Percentiles rank a stretch among this genome's conserved stretches.
Conservation (phyloP, 1,140 invertebrate genomes). For the Lerema accius region DNA sequence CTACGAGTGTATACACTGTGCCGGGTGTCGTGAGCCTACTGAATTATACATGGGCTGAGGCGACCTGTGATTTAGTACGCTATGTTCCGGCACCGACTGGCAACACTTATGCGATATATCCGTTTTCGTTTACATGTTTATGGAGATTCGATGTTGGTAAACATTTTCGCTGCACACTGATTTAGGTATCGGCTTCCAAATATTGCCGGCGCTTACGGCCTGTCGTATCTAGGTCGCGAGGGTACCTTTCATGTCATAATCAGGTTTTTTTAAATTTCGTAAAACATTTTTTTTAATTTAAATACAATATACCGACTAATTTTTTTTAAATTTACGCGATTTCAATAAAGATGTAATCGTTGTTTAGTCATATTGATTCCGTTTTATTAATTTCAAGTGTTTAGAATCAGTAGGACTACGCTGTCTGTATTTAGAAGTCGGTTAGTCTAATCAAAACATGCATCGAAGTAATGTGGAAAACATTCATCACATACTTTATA, state of each 20-base stretch:
- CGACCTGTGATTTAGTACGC: slow-evolving; percentile 71
- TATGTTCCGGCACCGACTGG: slow-evolving; percentile 49
- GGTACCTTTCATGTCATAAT: background rate
- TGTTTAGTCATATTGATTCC: too few species aligned
- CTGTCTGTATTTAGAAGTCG: background rate
- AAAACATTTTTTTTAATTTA: too few species aligned
- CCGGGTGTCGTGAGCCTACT: slow-evolving; percentile 58
- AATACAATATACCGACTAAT: too few species aligned
- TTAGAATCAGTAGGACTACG: too few species aligned
- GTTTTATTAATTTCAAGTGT: too few species aligned
- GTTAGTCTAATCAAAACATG: too few species aligned
- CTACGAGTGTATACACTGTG: too few species aligned
- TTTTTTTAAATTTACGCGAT: too few species aligned
- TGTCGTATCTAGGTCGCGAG: slow-evolving; percentile 31
- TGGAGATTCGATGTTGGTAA: slow-evolving; percentile 26
- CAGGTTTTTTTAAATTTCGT: background rate
- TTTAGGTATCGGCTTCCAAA: slow-evolving; percentile 5
- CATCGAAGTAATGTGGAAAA: background rate
- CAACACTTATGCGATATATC: slow-evolving; percentile 57
- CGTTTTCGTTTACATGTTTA: slow-evolving; percentile 57
- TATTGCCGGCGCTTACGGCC: slow-evolving; percentile 7
- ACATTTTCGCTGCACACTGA: slow-evolving; percentile 7
- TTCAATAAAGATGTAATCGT: too few species aligned
- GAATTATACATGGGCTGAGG: slow-evolving; percentile 71
- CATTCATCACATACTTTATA: background rate